Evolutionary conservation across 2,113 vertebrate species (phyloP).

Genomic region (Anseranas semipalmata): DNA sequence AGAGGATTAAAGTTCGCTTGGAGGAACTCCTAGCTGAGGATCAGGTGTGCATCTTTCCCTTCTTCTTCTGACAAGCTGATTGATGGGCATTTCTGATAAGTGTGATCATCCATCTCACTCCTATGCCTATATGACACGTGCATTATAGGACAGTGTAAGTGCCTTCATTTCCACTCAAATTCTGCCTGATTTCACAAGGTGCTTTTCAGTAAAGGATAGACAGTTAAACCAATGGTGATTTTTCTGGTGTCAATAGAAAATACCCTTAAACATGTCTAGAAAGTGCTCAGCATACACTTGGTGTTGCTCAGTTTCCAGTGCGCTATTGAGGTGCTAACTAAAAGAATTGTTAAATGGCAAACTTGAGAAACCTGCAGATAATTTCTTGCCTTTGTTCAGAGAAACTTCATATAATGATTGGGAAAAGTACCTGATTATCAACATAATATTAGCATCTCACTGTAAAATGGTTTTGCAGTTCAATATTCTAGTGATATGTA

Average conservation of each 20-base stretch:
- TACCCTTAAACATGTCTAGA: background rate
- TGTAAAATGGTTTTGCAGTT: background rate
- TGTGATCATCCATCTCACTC: background rate
- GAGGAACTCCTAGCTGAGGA: background rate
- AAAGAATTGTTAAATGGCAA: background rate
- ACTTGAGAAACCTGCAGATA: background rate
- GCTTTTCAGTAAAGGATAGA: background rate
- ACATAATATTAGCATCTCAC: background rate
- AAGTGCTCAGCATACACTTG: background rate
- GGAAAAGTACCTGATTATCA: background rate
- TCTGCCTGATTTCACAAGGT: background rate
- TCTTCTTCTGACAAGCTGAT: background rate
- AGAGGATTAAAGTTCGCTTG: background rate
- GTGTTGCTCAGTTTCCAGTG: background rate
- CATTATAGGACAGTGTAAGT: background rate
- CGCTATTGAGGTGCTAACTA: background rate
- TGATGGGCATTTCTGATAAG: background rate
- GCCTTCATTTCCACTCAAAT: background rate
- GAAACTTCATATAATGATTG: background rate
- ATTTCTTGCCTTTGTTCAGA: background rate
- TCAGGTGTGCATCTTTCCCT: background rate
- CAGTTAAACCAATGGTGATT: background rate
- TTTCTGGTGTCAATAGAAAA: background rate
- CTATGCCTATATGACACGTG: background rate
- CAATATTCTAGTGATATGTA: background rate